phyloP scores from a whole-genome alignment of 92 coral and sea anemone genomes.

The Ricordea florida region DNA sequence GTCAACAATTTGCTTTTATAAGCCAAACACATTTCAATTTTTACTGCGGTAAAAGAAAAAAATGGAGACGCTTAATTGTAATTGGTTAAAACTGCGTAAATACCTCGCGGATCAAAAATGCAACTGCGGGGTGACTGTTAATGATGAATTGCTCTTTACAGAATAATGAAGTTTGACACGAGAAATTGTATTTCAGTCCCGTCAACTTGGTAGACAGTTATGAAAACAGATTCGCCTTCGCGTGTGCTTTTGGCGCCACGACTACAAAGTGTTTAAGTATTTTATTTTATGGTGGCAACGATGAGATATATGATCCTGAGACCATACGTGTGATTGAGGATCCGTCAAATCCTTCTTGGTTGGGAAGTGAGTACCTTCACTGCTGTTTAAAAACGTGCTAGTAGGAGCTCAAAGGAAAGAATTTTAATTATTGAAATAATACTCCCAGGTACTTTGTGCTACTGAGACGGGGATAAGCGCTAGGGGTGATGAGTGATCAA shows the following conservation, averaged over 20 bases:
- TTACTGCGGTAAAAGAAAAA: too few relatives aligned
- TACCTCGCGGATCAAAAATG: background rate
- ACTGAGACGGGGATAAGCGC: too few relatives aligned
- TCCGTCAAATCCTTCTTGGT: conserved; percentile 40
- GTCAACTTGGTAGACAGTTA: conserved; percentile 84
- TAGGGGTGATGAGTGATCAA: too few relatives aligned
- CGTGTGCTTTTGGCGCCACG: conserved; percentile 90
- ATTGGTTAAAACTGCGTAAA: too few relatives aligned
- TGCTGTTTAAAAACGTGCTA: too few relatives aligned
- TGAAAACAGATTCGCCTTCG: conserved; percentile 76
- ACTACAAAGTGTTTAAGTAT: conserved; percentile 47
- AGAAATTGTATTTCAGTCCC: conserved; percentile 49
- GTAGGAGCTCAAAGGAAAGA: too few relatives aligned
- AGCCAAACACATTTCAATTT: too few relatives aligned
- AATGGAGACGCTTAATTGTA: too few relatives aligned
- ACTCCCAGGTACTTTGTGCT: too few relatives aligned
- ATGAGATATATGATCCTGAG: conserved; percentile 8
- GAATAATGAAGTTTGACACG: background rate
- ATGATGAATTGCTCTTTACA: background rate
- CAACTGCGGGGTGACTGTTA: background rate
- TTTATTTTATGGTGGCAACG: conserved; percentile 31
- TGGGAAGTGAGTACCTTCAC: conserved; percentile 41
- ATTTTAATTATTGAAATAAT: too few relatives aligned
- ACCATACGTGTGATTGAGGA: background rate
- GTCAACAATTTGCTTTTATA: too few relatives aligned